Evolutionary conservation across 35 echinoderm and acorn worm genomes (phyloP), one percentile per base, ranked within the genome.

Genomic region (Apostichopus parvimensis): DNA sequence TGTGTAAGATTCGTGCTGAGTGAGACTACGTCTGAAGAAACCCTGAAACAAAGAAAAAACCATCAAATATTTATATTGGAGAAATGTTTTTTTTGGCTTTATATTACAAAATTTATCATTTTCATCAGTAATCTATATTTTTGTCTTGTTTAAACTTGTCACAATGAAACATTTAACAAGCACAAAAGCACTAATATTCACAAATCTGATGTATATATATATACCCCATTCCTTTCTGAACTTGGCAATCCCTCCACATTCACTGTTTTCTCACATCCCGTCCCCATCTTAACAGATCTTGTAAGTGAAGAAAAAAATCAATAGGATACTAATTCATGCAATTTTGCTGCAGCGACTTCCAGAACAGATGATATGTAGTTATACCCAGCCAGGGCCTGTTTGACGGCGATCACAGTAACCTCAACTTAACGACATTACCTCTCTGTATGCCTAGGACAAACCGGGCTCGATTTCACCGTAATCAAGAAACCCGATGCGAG

Each of bases 1-100:
- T 66, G 97, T 98, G 82, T 98, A 98, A 8, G 97, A 95, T 88
- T 95, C 94, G 92, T 98, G 97, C 54, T 98, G 97, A 22, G 93
- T 96, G 57, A 98, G 94, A 66, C 97, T 98, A 58, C 97, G 62
- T 77, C 97, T 94, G 78, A 98, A 98, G 91, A 98, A 98, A 87
- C 97, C 97, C 97, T 98, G 93, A 6, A 87, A 87, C 73, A 24
- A 81, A 78, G 65, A 94, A 81, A 24, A 79, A 77, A 45, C 91
- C 53, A 18, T 60, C 57, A 6, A 61, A 12, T 61, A 9, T 11
- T 8, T 9, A 61, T 12, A 61, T 61, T 9, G 12, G 58, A 61
- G 12, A 9, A 10, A 61, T 61, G 58, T 61, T 45, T 45, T 45
- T 7, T 12, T 61, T 61, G 58, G 58, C 58, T 61, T 45, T 4